Conservation (phyloP, 2,797 vertebrate genomes). For the Epinephelus coioides region DNA sequence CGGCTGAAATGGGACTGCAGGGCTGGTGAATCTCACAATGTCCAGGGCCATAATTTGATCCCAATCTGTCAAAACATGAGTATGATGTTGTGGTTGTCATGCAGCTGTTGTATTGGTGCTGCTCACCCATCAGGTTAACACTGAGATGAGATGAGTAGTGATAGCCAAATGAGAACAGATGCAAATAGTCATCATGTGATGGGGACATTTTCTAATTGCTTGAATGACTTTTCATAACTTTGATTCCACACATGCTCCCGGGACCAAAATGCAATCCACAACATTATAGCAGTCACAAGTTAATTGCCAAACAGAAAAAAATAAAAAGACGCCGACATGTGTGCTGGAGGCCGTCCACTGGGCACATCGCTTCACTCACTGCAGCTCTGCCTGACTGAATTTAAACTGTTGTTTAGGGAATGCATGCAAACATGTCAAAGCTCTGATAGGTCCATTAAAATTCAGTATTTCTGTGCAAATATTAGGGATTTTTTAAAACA, state of each 20-base stretch:
- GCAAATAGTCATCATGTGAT: not conserved
- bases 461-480: not conserved
- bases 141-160: not conserved
- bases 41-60: not conserved
- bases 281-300: not conserved
- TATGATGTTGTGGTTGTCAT: not conserved
- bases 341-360: not conserved
- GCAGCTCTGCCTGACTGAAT: not conserved
- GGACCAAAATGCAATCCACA: not conserved
- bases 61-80: not conserved
- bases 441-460: slow-evolving; percentile 1
- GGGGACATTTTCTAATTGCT: not conserved
- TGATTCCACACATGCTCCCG: not conserved
- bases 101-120: not conserved
- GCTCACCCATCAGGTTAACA: not conserved
- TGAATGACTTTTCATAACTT: not conserved
- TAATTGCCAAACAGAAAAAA: not conserved
- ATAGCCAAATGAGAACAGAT: not conserved
- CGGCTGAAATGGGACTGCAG: not conserved
- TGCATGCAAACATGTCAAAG: not conserved
- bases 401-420: not conserved
- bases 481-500: not conserved
- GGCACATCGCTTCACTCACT: not conserved
- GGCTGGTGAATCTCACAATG: not conserved
- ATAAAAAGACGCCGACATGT: not conserved